Evolutionary conservation across 2,888 invertebrate species (phyloP).

Genomic region (Cataglyphis altisquamis): DNA sequence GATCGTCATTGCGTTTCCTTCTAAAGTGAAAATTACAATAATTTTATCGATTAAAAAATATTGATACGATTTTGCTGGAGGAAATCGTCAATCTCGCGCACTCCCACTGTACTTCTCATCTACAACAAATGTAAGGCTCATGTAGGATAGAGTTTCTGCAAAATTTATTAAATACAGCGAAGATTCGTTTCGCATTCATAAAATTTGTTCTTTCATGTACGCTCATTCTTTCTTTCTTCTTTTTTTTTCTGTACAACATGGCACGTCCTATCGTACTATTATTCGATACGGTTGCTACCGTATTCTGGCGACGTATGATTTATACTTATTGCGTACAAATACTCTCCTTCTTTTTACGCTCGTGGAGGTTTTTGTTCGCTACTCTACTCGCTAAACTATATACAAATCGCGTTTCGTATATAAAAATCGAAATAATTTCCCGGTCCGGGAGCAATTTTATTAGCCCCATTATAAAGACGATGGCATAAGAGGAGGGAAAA

Average conservation of each 20-base stretch:
- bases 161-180: slow-evolving; percentile 50
- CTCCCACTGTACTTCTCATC: slow-evolving; percentile 33
- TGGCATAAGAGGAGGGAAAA: slow-evolving; percentile 66
- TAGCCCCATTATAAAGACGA: slow-evolving; percentile 74
- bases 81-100: slow-evolving; percentile 60
- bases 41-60: neutral
- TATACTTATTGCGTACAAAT: slow-evolving; percentile 76
- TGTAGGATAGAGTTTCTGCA: slow-evolving; percentile 14
- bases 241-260: slow-evolving; percentile 83
- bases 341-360: slow-evolving; percentile 76
- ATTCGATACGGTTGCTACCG: slow-evolving; percentile 59
- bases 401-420: slow-evolving; percentile 75
- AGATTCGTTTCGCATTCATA: slow-evolving; percentile 43
- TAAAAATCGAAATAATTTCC: slow-evolving; percentile 74
- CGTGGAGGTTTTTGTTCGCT: slow-evolving; percentile 69
- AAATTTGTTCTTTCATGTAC: slow-evolving; percentile 46
- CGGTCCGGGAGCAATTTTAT: slow-evolving; percentile 79
- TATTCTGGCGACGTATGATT: slow-evolving; percentile 58
- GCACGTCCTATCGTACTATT: slow-evolving; percentile 84
- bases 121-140: slow-evolving; percentile 53
- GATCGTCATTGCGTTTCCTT: neutral
- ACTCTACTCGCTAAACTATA: slow-evolving; percentile 73
- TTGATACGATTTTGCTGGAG: slow-evolving; percentile 18
- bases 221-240: slow-evolving; percentile 3
- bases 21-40: neutral